Percentiles rank a stretch among this genome's conserved stretches.
These are phyloP conservation scores for Lates japonicus DNA, from an alignment of 2,797 vertebrate genomes.

Conservation along the genomic window DNA sequence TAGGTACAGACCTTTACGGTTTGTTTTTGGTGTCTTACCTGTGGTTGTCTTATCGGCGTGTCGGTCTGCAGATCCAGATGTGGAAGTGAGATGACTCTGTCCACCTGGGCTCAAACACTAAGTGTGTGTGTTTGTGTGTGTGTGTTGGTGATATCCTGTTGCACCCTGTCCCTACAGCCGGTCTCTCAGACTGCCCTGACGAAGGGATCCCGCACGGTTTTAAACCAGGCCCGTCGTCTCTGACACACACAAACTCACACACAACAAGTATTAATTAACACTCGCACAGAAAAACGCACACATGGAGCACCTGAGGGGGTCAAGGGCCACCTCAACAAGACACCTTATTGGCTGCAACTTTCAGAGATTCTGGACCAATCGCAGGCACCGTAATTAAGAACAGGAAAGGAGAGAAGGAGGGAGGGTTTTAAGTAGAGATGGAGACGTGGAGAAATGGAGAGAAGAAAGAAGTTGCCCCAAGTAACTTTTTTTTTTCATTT, in stretches of 20 bases:
- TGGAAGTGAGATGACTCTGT: constrained; percentile 42
- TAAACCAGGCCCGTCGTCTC: constrained; percentile 67
- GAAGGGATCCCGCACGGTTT: constrained; percentile 59
- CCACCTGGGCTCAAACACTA: constrained; percentile 34
- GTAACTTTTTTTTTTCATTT: background rate
- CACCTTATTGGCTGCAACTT: constrained; percentile 62
- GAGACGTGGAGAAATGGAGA: constrained; percentile 56
- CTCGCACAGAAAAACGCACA: constrained; percentile 31
- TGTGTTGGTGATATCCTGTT: constrained; percentile 38
- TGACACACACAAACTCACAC: constrained; percentile 38
- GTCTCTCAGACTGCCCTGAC: constrained; percentile 67
- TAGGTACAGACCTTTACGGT: background rate
- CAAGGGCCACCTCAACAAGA: constrained; percentile 36
- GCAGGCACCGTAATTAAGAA: constrained; percentile 69
- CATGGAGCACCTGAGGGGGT: constrained; percentile 65
- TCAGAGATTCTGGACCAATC: constrained; percentile 65
- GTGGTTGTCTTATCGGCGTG: constrained; percentile 19
- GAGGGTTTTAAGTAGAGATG: constrained; percentile 44
- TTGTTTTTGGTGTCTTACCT: constrained; percentile 65
- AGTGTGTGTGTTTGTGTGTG: constrained; percentile 18
- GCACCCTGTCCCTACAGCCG: constrained; percentile 48
- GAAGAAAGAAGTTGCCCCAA: background rate
- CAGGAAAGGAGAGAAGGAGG: constrained; percentile 58
- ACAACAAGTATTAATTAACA: constrained; percentile 57
- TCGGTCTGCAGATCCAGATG: constrained; percentile 50